Conservation (phyloP, 1,140 invertebrate genomes). For the Nylanderia fulva region DNA sequence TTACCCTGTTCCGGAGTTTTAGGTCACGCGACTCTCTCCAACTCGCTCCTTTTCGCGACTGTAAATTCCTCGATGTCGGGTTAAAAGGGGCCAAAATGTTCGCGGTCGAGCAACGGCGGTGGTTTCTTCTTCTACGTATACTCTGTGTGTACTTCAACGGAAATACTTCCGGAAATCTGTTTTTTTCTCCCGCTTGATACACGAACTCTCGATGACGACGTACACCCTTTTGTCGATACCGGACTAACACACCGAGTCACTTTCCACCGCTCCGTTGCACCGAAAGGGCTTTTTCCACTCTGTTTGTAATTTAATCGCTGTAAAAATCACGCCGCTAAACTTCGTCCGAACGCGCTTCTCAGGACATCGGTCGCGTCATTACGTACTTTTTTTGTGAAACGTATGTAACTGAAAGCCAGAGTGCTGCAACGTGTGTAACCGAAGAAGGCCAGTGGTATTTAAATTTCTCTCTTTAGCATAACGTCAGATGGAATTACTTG, state of each 20-base stretch:
- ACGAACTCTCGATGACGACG: conserved; percentile 17
- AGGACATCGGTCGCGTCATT: conserved; percentile 10
- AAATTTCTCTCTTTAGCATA: conserved; percentile 49
- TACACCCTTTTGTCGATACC: neutral
- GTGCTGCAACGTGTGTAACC: conserved; percentile 35
- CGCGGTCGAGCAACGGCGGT: neutral
- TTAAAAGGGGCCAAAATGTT: conserved; percentile 46
- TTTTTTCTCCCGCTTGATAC: conserved; percentile 14
- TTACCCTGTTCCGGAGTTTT: conserved; percentile 27
- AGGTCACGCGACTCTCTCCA: conserved; percentile 32
- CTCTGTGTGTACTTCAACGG: conserved; percentile 15
- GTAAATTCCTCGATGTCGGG: conserved; percentile 42
- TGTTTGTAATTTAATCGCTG: conserved; percentile 46
- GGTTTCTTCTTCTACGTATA: neutral
- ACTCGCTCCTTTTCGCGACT: conserved; percentile 5
- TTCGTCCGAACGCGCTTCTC: conserved; percentile 19
- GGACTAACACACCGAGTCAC: conserved; percentile 6
- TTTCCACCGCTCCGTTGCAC: neutral
- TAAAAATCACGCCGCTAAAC: conserved; percentile 44
- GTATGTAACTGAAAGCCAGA: conserved; percentile 33
- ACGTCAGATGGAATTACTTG: conserved; percentile 31
- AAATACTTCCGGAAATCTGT: neutral
- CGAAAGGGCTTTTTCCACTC: conserved; percentile 9
- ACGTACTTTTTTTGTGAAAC: conserved; percentile 19
- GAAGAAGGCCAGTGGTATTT: conserved; percentile 20